phyloP scores from a whole-genome alignment of 2,113 vertebrate species.

The Chaetops frenatus region DNA sequence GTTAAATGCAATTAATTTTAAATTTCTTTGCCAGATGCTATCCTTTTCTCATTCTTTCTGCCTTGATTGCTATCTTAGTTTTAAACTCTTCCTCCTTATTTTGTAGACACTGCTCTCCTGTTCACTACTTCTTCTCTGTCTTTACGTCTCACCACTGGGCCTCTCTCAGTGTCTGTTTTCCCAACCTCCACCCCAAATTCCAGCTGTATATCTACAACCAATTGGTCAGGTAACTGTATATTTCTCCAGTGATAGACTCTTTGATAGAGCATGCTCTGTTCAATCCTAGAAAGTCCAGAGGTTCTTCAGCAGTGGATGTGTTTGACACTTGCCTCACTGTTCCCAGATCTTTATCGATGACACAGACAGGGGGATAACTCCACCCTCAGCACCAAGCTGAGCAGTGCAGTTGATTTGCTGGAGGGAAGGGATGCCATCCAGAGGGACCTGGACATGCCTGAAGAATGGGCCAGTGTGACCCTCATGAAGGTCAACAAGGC shows the following conservation, averaged over 20 bases:
- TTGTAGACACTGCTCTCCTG: slow-evolving; percentile 98
- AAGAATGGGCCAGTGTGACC: neutral
- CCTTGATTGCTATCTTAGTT: slow-evolving; percentile 72
- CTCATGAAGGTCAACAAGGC: neutral
- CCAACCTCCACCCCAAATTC: slow-evolving; percentile 99
- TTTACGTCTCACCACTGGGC: slow-evolving; percentile 99
- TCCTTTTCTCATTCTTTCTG: slow-evolving; percentile 77
- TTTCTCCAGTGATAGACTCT: slow-evolving; percentile 77
- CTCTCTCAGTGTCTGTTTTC: slow-evolving; percentile 98
- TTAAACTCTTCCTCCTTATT: slow-evolving; percentile 82
- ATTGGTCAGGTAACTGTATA: slow-evolving; percentile 97
- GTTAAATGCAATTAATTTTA: slow-evolving; percentile 42
- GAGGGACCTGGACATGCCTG: neutral
- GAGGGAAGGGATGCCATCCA: neutral
- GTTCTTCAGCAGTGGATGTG: neutral
- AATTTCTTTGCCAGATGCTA: slow-evolving; percentile 64
- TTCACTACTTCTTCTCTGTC: slow-evolving; percentile 99
- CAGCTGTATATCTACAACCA: slow-evolving; percentile 99
- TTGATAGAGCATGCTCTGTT: slow-evolving; percentile 93
- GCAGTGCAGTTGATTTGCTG: neutral
- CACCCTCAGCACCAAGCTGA: neutral
- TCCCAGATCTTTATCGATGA: neutral
- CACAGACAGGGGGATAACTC: neutral
- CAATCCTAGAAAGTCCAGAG: slow-evolving; percentile 52
- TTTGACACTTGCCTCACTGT: slow-evolving; percentile 37